Evolutionary conservation across 2,888 invertebrate genomes (phyloP).

Genomic region (Drosophila infuscata): DNA sequence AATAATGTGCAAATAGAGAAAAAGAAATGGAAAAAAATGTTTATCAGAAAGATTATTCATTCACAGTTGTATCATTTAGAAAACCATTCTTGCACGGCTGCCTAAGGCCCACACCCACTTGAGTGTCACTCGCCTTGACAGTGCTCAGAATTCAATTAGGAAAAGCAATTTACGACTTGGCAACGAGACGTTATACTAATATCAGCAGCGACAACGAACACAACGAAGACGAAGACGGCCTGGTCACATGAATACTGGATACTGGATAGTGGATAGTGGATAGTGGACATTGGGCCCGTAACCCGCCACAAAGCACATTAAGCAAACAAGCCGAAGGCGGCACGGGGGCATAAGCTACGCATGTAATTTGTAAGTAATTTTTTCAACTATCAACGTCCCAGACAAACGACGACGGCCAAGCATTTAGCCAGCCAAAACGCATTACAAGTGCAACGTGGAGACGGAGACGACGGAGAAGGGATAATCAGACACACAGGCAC

Average conservation of each 20-base stretch:
- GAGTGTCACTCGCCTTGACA: constrained; percentile 64
- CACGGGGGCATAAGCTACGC: constrained; percentile 81
- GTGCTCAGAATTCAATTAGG: constrained; percentile 78
- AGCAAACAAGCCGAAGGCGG: constrained; percentile 74
- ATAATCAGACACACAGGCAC: constrained; percentile 56
- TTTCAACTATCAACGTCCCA: constrained; percentile 78
- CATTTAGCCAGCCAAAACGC: constrained; percentile 62
- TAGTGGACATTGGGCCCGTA: constrained; percentile 43
- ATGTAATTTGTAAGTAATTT: constrained; percentile 81
- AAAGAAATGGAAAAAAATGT: neutral
- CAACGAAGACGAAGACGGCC: constrained; percentile 14
- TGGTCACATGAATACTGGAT: constrained; percentile 25
- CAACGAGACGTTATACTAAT: constrained; percentile 75
- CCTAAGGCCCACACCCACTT: constrained; percentile 50
- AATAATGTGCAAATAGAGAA: neutral
- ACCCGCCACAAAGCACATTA: constrained; percentile 72
- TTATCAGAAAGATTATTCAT: constrained; percentile 14
- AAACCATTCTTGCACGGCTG: constrained; percentile 40
- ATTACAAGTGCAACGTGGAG: constrained; percentile 38
- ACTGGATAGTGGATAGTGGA: constrained; percentile 7
- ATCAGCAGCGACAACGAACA: constrained; percentile 45
- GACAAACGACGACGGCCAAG: constrained; percentile 69
- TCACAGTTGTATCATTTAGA: constrained; percentile 15
- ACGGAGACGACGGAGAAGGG: constrained; percentile 2
- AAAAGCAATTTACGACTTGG: constrained; percentile 76